Conservation (phyloP, 2,797 vertebrate species). For the Hippoglossus hippoglossus region DNA sequence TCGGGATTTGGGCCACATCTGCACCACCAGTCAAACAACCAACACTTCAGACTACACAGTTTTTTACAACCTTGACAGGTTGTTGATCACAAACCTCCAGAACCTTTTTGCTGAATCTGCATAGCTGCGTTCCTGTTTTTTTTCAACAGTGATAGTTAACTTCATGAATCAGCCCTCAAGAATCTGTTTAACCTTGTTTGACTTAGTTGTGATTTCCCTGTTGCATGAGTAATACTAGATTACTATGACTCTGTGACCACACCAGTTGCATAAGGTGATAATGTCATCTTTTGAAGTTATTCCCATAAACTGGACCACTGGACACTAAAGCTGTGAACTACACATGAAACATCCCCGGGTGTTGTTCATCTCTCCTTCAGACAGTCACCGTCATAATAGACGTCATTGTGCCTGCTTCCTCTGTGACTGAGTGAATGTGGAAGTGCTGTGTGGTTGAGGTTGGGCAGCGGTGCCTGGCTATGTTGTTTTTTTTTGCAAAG, state of each 20-base stretch:
- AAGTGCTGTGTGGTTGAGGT: conserved; percentile 64
- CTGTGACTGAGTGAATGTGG: conserved; percentile 29
- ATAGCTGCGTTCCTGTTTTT: neutral
- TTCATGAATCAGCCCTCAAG: neutral
- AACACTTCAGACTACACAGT: conserved; percentile 46
- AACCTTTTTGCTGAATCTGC: neutral
- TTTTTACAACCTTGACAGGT: conserved; percentile 31
- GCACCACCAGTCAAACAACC: conserved; percentile 33
- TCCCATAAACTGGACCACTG: no score
- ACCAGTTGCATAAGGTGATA: no score
- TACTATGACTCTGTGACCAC: no score
- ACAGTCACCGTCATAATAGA: conserved; percentile 29
- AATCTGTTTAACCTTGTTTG: neutral
- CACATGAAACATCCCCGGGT: neutral
- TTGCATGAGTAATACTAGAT: no score
- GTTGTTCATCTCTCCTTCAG: neutral
- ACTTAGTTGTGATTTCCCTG: no score
- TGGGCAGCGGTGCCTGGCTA: conserved; percentile 42
- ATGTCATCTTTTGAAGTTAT: no score
- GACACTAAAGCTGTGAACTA: no score
- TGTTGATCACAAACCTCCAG: conserved; percentile 28
- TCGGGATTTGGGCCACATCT: conserved; percentile 52
- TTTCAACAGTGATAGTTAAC: no score
- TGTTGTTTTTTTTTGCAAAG: conserved; percentile 24
- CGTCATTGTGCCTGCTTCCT: conserved; percentile 31